These are phyloP conservation scores for Teleogryllus occipitalis DNA, from an alignment of 1,140 invertebrate genomes.

Conservation along the genomic window DNA sequence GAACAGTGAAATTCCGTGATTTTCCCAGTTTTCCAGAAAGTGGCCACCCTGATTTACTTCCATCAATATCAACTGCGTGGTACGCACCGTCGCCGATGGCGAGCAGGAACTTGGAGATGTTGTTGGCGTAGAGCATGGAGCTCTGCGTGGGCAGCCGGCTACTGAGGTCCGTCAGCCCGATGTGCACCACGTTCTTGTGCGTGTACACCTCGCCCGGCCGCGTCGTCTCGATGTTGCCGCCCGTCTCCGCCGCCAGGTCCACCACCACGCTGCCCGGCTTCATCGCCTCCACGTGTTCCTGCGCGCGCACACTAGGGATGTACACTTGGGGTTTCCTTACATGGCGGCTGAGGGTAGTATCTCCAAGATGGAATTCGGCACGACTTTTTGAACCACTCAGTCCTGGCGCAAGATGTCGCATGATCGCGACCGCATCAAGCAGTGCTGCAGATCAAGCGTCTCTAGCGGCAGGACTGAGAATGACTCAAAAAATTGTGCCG, in stretches of 20 bases:
- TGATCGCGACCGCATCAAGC: too few species aligned
- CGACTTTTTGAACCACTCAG: too few species aligned
- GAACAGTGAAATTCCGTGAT: background rate
- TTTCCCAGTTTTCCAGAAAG: background rate
- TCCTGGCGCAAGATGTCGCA: too few species aligned
- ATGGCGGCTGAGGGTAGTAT: too few species aligned
- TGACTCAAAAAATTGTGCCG: too few species aligned
- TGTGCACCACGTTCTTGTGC: constrained; percentile 72
- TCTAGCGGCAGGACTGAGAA: too few species aligned
- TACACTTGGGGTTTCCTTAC: too few species aligned
- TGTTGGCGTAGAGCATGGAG: constrained; percentile 81
- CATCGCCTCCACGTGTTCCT: constrained; percentile 78
- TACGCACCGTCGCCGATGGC: constrained; percentile 52
- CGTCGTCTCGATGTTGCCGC: constrained; percentile 81
- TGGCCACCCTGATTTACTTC: background rate
- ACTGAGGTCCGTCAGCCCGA: constrained; percentile 79
- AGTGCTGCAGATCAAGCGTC: too few species aligned
- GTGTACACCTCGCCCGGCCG: constrained; percentile 66
- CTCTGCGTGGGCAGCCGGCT: constrained; percentile 78
- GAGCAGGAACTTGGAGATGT: constrained; percentile 79
- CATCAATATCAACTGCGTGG: background rate
- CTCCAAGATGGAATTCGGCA: too few species aligned
- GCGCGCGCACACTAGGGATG: background rate
- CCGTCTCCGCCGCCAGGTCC: constrained; percentile 80
- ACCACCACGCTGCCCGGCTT: constrained; percentile 84